Evolutionary conservation across 2,113 vertebrate species (phyloP), one percentile per base, ranked within the genome.

Genomic region (Gorsachius goisagi): DNA sequence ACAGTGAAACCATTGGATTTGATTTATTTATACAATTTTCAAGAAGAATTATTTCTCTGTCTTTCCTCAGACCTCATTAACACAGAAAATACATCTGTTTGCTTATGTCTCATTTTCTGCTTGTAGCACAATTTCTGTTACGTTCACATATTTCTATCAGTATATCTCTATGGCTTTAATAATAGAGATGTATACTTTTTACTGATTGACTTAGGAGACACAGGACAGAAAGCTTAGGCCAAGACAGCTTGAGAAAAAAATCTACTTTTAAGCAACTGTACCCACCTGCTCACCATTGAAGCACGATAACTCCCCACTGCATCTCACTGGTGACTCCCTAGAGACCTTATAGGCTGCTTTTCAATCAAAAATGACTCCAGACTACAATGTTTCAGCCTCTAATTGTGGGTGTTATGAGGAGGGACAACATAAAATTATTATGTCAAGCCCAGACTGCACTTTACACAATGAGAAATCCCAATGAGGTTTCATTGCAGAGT

Each of bases 141-240:
- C 2, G 0, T 39, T 91, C 12, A 20, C 1, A 1, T 44, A 75
- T 6, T 69, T 78, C n/a, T 75, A 15, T 22, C 8, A 22, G 1
- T 88, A 52, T 33, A 2, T 50, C n/a, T 76, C 26, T 52, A 9
- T 6, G 2, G 20, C 15, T 9, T 63, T 20, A 88, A 39, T 24
- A 4, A 41, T 7, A 55, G 26, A 71, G 26, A 30, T 14, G 2
- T 24, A 21, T 28, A 19, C 5, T 59, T 95, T 55, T 74, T 68
- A 67, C 56, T 52, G 9, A 12, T 21, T 23, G 11, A 13, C 28
- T 75, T 81, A 50, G 18, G 33, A 86, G 24, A 59, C 20, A 39
- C 2, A 22, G 56, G 7, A 52, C 18, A 64, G 52, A 94, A 97
- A 75, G 44, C 21, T 71, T 24, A 78, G 35, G 12, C 17, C 11